Evolutionary conservation across 2,797 vertebrate species (phyloP).

Genomic region (Sandelia bainsii): DNA sequence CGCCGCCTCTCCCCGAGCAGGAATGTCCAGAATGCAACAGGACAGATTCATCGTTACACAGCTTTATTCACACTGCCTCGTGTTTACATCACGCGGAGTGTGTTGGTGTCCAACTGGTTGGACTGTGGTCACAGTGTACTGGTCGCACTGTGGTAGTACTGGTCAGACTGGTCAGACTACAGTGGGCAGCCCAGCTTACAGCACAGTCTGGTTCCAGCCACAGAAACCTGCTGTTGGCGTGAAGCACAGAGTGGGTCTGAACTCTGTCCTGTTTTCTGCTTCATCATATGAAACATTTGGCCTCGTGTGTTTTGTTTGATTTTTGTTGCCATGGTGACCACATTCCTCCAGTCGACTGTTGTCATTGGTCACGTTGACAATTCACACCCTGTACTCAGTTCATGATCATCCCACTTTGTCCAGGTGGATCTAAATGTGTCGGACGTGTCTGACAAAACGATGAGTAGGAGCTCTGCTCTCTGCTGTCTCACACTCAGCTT

Average conservation of each 20-base stretch:
- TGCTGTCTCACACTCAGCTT: too few species aligned
- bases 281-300: background rate
- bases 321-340: slow-evolving; percentile 71
- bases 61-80: background rate
- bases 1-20: slow-evolving; percentile 34
- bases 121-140: too few species aligned
- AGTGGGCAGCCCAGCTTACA: too few species aligned
- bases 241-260: too few species aligned
- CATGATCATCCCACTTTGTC: background rate
- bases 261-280: too few species aligned
- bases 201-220: too few species aligned
- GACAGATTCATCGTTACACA: slow-evolving; percentile 45
- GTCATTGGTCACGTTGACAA: slow-evolving; percentile 59
- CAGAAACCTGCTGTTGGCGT: too few species aligned
- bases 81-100: background rate
- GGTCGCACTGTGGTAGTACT: too few species aligned
- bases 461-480: too few species aligned
- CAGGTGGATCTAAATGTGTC: background rate
- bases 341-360: slow-evolving; percentile 65
- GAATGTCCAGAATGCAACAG: slow-evolving; percentile 71
- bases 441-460: too few species aligned
- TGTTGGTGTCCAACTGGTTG: background rate
- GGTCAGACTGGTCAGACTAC: too few species aligned
- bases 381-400: slow-evolving; percentile 6
- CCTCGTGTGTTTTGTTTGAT: slow-evolving; percentile 61